phyloP scores from a whole-genome alignment of 2,113 vertebrate genomes.

The Forbesichthys papilliferus region DNA sequence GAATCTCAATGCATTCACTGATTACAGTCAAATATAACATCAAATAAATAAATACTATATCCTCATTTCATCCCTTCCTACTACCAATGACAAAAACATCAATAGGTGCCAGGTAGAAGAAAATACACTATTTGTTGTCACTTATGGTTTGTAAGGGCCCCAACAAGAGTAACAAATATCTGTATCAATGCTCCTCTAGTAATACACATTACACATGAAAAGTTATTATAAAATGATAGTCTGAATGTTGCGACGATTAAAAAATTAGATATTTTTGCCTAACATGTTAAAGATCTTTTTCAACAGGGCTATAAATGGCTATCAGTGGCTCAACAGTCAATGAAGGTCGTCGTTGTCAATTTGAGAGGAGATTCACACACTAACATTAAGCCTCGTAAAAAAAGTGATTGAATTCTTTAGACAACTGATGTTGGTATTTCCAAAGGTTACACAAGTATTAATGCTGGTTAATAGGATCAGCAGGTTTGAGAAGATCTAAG shows the following conservation, averaged over 20 bases:
- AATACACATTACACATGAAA: not conserved
- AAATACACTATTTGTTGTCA: not conserved
- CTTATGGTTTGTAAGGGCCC: not conserved
- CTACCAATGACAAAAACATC: constrained; percentile 32
- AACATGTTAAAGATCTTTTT: constrained; percentile 6
- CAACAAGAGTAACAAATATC: not conserved
- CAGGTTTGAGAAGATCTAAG: not conserved
- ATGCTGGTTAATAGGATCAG: not conserved
- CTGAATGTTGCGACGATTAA: not conserved
- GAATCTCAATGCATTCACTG: not conserved
- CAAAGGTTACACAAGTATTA: not conserved
- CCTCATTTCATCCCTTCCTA: constrained; percentile 24
- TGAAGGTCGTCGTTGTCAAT: too few species aligned
- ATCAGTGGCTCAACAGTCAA: not conserved
- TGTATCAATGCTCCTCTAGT: not conserved
- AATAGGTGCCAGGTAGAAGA: not conserved
- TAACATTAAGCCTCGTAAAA: constrained; percentile 12
- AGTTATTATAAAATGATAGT: not conserved
- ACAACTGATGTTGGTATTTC: constrained; percentile 11
- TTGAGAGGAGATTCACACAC: constrained; percentile 1
- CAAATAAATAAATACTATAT: not conserved
- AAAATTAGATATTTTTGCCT: not conserved
- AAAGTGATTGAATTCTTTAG: constrained; percentile 12
- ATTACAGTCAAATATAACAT: constrained; percentile 30
- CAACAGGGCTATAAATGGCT: constrained; percentile 1